These are phyloP conservation scores for Hololepta plana DNA, from an alignment of 2,888 invertebrate genomes.

Conservation along the genomic window DNA sequence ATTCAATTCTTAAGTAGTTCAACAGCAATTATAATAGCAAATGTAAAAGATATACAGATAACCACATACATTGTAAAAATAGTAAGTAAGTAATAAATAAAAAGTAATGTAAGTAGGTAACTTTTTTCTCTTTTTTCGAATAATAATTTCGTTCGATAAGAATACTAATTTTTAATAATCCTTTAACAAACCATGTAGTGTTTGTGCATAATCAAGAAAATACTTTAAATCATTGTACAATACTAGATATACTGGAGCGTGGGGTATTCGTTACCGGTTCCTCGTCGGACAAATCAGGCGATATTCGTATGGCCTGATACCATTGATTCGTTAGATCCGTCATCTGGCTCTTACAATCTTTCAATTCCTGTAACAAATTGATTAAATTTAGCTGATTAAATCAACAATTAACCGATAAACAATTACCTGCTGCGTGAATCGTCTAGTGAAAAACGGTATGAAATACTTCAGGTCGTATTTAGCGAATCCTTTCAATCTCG, in stretches of 20 bases:
- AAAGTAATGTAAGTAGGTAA: no score
- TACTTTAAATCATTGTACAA: constrained; percentile 28
- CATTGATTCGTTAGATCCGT: constrained; percentile 90
- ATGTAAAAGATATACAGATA: no score
- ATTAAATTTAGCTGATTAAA: constrained; percentile 2
- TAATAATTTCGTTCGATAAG: no score
- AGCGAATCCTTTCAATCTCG: constrained; percentile 72
- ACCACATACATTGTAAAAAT: no score
- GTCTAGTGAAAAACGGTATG: constrained; percentile 88
- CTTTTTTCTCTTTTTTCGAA: no score
- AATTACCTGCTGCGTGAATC: constrained; percentile 80
- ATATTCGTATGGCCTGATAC: constrained; percentile 89
- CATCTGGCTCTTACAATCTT: constrained; percentile 94
- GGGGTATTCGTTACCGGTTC: constrained; percentile 31
- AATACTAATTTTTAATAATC: no score
- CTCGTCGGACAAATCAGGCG: constrained; percentile 72
- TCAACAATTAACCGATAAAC: constrained; percentile 1
- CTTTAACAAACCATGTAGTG: no score
- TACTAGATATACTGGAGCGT: constrained; percentile 27
- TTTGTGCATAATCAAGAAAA: no score
- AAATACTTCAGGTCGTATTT: constrained; percentile 85
- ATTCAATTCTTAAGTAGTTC: no score
- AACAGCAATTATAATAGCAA: no score
- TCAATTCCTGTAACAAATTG: constrained; percentile 52
- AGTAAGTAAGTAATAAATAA: no score